Base-by-base conservation (phyloP, 2,797 vertebrate species). In the Dryobates pubescens region DNA sequence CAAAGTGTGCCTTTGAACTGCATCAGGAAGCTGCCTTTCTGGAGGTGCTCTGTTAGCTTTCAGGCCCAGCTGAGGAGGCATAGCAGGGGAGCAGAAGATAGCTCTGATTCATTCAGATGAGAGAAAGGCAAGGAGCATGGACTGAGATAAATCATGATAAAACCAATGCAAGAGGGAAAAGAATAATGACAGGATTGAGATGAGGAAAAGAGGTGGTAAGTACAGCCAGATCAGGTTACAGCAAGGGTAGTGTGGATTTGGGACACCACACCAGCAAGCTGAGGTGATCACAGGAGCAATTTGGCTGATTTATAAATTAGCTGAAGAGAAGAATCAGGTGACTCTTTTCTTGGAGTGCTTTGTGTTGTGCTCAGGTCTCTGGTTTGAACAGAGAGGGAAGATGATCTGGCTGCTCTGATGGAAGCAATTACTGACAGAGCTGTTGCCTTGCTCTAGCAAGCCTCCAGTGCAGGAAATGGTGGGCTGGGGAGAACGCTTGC, bases 281-380 rank as follows among this genome's bases (percentile, higher is more conserved):
- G 56, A 59, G 47, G 45, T 77, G 81, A 90, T 74, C 79, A 71
- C 16, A 59, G 57, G n/a, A 94, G 61, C 10, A 88, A 86, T 61
- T 73, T 51, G 30, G 17, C 19, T 92, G 54, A 82, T 86, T 88
- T 95, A 90, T 87, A 89, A 80, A 89, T 89, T 74, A 89, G 15
- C 41, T 74, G 89, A 82, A 77, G 84, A 86, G 57, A 77, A 93
- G 82, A 95, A 85, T 80, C 53, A 71, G 49, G 4, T 71, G 82
- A 61, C 27, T 79, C 27, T 76, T 27, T 89, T 19, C 62, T 80
- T 45, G 36, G 69, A 76, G 58, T 30, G 4, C 75, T 75, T 53
- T 78, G 7, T 47, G 30, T 74, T 85, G 18, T 84, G 29, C 73
- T 92, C 36, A 64, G 15, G 68, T 58, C 74, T 91, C 75, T 89